Base-by-base conservation (phyloP, 1,140 invertebrate species). In the Adoxophyes honmai region DNA sequence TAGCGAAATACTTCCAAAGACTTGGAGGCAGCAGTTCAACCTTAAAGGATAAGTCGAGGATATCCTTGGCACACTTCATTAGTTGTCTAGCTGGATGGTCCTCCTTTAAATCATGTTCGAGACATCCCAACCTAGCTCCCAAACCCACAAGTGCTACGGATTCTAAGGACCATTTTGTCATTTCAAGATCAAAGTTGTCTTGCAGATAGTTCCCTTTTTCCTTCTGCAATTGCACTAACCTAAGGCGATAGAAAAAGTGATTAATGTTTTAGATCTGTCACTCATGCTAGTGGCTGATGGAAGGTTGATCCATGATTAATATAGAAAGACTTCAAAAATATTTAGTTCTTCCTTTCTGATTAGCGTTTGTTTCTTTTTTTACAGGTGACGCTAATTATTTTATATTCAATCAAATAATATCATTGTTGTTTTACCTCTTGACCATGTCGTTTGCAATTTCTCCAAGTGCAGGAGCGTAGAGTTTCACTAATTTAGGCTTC, bases 151-250 rank as follows among this genome's bases (percentile, higher is more conserved):
- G 73, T 0, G 89, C 91, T 1, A 95, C 91, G 0, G 92, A 93
- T 79, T 95, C 94, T 34, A 95, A 75, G 1, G 93, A 88, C 90
- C 92, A 93, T 73, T 92, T 93, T 60, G 91, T 92, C 6, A 94
- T 77, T 76, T 94, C 92, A 39, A 91, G 90, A 44, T 90, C 82
- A 62, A 94, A 93, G 62, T 91, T 76, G n/a, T 75, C 34, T 52
- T 75, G 38, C 3, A 86, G 34, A 42, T 75, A 74, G 0, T 60
- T 48, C 11, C 52, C 37, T 10, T 73, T 55, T 35, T 75, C 64
- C 33, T 68, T 70, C 11, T n/a, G n/a, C n/a, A 77, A 36, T 60
- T 56, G 70, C 8, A 39, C 59, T 51, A 82, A 59, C 35, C 79
- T 82, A 57, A 33, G 39, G 39, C 16, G 9, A 6, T 18, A 68